A percentile compares a stretch with the other conserved stretches of the same genome.
These are phyloP conservation scores for Palaemon carinicauda DNA, from an alignment of 1,140 invertebrate genomes.

Conservation along the genomic window DNA sequence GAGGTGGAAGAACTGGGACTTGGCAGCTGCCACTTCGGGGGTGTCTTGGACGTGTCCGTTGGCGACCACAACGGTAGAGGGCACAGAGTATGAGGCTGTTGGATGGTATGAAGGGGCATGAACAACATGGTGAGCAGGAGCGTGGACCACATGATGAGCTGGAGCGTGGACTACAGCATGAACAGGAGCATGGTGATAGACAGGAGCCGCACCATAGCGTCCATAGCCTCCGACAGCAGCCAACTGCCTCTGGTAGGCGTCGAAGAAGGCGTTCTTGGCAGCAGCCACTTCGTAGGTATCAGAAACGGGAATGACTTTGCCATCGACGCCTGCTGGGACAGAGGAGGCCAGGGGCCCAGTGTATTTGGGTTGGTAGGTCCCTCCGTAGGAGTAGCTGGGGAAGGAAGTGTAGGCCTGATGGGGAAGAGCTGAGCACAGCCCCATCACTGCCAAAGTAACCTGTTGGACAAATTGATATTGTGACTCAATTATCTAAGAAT, in stretches of 20 bases:
- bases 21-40: slow-evolving; percentile 35
- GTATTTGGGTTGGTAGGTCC: slow-evolving; percentile 26
- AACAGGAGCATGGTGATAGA: background rate
- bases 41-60: slow-evolving; percentile 41
- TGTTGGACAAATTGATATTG: too few relatives aligned
- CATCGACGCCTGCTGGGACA: slow-evolving; percentile 49
- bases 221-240: slow-evolving; percentile 7
- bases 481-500: too few relatives aligned
- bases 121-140: too few relatives aligned
- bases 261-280: slow-evolving; percentile 24
- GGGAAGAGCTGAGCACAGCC: background rate
- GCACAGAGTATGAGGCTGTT: background rate
- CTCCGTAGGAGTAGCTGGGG: background rate
- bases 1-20: slow-evolving; percentile 28
- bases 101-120: background rate
- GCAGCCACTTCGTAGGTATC: slow-evolving; percentile 50
- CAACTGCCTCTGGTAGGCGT: slow-evolving; percentile 34
- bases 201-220: background rate
- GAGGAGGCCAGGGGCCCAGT: slow-evolving; percentile 47
- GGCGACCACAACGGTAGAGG: slow-evolving; percentile 45
- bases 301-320: slow-evolving; percentile 20
- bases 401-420: background rate
- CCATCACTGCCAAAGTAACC: background rate
- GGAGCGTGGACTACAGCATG: background rate
- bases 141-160: too few relatives aligned